Percentiles rank a stretch among this genome's conserved stretches.
These are phyloP conservation scores for Brachyrhaphis roseni DNA, from an alignment of 2,797 vertebrate species.

Conservation along the genomic window DNA sequence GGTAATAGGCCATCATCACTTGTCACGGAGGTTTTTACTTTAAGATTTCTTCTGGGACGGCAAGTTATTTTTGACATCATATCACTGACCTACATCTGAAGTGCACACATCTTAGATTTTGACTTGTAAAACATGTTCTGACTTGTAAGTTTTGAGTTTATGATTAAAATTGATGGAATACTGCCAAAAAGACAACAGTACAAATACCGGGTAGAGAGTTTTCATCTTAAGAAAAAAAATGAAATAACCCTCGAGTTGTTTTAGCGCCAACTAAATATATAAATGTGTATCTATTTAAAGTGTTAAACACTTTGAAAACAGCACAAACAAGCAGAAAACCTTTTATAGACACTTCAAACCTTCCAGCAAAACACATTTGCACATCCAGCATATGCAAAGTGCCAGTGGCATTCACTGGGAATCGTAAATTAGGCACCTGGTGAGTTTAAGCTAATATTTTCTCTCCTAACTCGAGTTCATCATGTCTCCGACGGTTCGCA, in stretches of 20 bases:
- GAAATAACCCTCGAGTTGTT: background rate
- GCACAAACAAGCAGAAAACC: background rate
- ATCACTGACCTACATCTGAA: slow-evolving; percentile 55
- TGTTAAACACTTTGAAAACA: background rate
- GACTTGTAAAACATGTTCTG: slow-evolving; percentile 23
- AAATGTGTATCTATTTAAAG: background rate
- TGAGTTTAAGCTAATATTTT: slow-evolving; percentile 1
- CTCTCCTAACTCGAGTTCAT: background rate
- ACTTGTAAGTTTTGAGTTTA: slow-evolving; percentile 1
- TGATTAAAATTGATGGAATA: background rate
- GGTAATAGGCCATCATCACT: slow-evolving; percentile 59
- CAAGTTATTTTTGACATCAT: slow-evolving; percentile 54
- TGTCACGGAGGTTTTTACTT: slow-evolving; percentile 50
- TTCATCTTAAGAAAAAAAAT: background rate
- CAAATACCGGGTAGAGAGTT: background rate
- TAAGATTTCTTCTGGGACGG: slow-evolving; percentile 47
- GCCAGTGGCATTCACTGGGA: background rate
- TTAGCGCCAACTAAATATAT: background rate
- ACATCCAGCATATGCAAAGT: background rate
- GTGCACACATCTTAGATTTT: slow-evolving; percentile 3
- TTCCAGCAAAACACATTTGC: slow-evolving; percentile 1
- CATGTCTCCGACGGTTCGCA: background rate
- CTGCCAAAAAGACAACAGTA: background rate
- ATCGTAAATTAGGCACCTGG: background rate
- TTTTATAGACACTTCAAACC: background rate